Evolutionary conservation across 2,888 invertebrate genomes (phyloP), one percentile per base, ranked within the genome.

Genomic region (Drosophila pseudotalamancana): DNA sequence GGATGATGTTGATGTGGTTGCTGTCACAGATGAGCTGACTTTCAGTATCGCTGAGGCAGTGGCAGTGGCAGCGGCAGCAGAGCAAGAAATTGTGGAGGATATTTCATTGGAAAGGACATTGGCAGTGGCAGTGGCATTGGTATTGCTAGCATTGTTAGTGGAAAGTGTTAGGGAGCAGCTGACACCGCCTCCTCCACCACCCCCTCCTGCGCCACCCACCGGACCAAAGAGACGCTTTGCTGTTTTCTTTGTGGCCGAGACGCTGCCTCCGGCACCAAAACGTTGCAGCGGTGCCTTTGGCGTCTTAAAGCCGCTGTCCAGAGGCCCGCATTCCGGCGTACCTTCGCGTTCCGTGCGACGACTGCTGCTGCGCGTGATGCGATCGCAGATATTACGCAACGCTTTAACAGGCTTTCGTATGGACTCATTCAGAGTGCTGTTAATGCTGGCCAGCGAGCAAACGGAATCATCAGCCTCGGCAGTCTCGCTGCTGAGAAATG

Each of bases 391-490:
- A 56, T 81, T 88, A 34, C 89, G 90, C 54, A 91, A 61, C 53
- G 91, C 91, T 62, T 90, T 91, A 0, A 91, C 89, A 0, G 90
- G 91, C 45, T 88, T 90, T 18, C 88, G 80, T 50, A 90, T 90
- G 18, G 90, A 90, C 27, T 91, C 91, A 61, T 91, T 91, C 31
- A 91, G 87, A 11, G 90, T 91, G 19, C 77, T 84, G 51, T 90
- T 90, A 6, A 90, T 82, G 5, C 91, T 91, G 35, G 88, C 86
- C 59, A 90, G 70, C 18, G 91, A 91, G 59, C 86, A 88, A 6
- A 91, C 70, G 6, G 91, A 91, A 49, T 89, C 88, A 75, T 91
- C 89, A 0, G 57, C 57, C 29, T 40, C 68, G 0, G 49, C 11
- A 0, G 87, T 87, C 35, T 73, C 69, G 31, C 61, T 66, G 27